phyloP scores from a whole-genome alignment of 2,113 vertebrate species.

The Labeo catla region DNA sequence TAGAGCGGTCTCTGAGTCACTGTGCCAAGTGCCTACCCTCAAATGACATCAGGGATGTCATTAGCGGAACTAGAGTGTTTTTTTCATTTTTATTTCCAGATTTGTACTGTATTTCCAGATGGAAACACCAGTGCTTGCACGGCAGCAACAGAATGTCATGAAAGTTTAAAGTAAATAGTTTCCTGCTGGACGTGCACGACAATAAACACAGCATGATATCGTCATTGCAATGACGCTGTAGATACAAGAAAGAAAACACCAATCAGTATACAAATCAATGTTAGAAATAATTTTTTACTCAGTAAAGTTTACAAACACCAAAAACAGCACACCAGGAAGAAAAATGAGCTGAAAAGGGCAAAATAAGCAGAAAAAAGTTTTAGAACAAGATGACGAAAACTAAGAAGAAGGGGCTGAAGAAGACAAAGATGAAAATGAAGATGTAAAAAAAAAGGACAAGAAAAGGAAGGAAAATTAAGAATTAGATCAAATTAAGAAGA shows the following conservation, averaged over 20 bases:
- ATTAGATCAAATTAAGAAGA: no score
- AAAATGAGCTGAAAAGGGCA: no score
- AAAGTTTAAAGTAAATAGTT: neutral
- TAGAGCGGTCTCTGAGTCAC: neutral
- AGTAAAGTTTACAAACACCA: neutral
- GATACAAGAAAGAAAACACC: neutral
- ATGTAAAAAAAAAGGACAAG: no score
- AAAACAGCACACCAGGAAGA: neutral
- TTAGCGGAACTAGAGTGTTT: neutral
- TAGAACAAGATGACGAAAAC: neutral
- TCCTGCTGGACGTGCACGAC: neutral
- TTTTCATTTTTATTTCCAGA: neutral
- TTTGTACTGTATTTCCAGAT: neutral
- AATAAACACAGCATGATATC: neutral
- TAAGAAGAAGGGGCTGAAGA: neutral
- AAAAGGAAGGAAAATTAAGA: neutral
- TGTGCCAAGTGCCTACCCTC: constrained; percentile 14
- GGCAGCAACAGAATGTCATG: neutral
- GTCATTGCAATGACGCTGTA: neutral
- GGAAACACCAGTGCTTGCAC: neutral
- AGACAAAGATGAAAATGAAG: neutral
- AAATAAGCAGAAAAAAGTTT: neutral
- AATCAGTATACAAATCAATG: neutral
- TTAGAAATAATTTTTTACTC: neutral
- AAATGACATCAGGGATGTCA: neutral